Conservation (phyloP, 1,140 invertebrate species). For the Lamellibrachia luymesi region DNA sequence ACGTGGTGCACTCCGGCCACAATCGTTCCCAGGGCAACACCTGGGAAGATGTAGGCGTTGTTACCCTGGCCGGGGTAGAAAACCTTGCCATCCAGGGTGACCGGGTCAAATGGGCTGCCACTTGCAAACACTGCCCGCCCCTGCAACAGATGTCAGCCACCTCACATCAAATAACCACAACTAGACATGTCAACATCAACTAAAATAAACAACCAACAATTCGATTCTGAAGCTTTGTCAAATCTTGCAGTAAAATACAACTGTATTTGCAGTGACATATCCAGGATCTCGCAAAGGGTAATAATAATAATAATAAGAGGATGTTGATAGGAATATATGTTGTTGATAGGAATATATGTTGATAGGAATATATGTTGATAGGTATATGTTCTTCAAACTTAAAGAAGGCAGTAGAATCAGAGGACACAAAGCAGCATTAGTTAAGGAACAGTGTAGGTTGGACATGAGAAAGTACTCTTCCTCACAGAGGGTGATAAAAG, state of each 20-base stretch:
- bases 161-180: neutral
- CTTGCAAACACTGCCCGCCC: conserved; percentile 84
- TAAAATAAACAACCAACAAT: neutral
- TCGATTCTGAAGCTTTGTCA: neutral
- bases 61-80: conserved; percentile 92
- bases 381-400: no score
- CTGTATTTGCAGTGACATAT: no score
- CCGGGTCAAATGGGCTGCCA: conserved; percentile 86
- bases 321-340: no score
- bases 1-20: conserved; percentile 78
- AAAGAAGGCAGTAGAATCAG: no score
- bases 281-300: no score
- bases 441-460: no score
- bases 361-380: no score
- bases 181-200: neutral
- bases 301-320: no score
- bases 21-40: conserved; percentile 87
- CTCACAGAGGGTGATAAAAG: no score
- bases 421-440: no score
- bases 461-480: no score
- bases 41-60: conserved; percentile 96
- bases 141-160: neutral
- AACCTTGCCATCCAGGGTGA: conserved; percentile 73
- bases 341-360: no score
- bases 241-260: neutral